These are phyloP conservation scores for Cottoperca gobio DNA, from an alignment of 2,797 vertebrate genomes.

Conservation along the genomic window DNA sequence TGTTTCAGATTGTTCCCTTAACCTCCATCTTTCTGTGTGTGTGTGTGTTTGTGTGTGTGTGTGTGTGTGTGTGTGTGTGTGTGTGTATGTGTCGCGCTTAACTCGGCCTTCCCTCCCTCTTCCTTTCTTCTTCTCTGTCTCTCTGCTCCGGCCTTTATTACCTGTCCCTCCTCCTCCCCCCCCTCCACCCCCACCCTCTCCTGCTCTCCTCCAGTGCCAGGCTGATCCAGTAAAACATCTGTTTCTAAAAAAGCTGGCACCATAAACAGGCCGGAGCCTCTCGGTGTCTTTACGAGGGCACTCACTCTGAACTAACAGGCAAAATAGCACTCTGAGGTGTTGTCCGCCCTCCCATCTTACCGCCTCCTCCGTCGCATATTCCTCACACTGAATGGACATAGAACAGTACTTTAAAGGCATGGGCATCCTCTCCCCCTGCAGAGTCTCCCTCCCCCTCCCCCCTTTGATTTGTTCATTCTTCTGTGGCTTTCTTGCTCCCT, in stretches of 20 bases:
- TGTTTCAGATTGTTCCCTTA: background rate
- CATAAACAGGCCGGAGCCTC: constrained; percentile 49
- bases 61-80: too few relatives aligned
- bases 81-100: too few relatives aligned
- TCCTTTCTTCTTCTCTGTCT: constrained; percentile 7
- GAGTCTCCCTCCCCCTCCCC: too few relatives aligned
- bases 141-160: constrained; percentile 31
- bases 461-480: too few relatives aligned
- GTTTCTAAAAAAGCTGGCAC: constrained; percentile 53
- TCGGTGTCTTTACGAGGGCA: constrained; percentile 57
- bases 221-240: constrained; percentile 67
- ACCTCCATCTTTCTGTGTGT: too few relatives aligned
- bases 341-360: constrained; percentile 27
- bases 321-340: constrained; percentile 57
- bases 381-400: constrained; percentile 25
- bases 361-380: constrained; percentile 9
- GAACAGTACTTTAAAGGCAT: background rate
- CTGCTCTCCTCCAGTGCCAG: constrained; percentile 17
- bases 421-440: background rate
- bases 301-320: constrained; percentile 64
- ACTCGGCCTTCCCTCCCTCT: background rate
- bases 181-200: constrained; percentile 15
- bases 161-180: constrained; percentile 23
- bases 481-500: background rate
- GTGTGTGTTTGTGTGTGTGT: too few relatives aligned